These are phyloP conservation scores for Musca domestica DNA, from an alignment of 1,140 invertebrate species.

Conservation along the genomic window DNA sequence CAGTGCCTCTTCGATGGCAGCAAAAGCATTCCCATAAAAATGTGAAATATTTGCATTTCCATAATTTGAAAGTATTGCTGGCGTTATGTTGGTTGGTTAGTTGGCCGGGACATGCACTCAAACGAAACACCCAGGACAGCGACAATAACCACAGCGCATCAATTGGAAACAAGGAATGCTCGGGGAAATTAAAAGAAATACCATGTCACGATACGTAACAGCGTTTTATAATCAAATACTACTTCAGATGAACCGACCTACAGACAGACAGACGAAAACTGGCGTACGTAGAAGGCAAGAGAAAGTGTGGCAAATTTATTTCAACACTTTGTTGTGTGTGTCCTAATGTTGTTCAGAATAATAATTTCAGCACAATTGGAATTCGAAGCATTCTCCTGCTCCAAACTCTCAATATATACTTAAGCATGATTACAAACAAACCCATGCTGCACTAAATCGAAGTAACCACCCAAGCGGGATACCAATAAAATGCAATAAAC, in stretches of 20 bases:
- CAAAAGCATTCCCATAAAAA: background rate
- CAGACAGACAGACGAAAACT: too few species aligned
- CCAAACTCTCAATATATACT: background rate
- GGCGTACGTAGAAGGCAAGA: too few species aligned
- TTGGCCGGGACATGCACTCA: background rate
- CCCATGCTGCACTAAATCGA: background rate
- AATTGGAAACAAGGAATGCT: background rate
- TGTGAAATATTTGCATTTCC: conserved; percentile 17
- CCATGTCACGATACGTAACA: conserved; percentile 4
- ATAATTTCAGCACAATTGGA: background rate
- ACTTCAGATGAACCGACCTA: too few species aligned
- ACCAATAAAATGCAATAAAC: conserved; percentile 21
- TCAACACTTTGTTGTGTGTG: too few species aligned
- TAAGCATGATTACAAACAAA: too few species aligned
- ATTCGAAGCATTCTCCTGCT: background rate
- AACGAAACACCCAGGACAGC: background rate
- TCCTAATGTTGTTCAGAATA: too few species aligned
- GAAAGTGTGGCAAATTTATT: too few species aligned
- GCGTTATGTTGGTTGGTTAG: background rate
- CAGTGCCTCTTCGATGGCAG: too few species aligned
- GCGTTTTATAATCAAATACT: background rate
- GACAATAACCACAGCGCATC: conserved; percentile 1
- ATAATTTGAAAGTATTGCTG: conserved; percentile 14
- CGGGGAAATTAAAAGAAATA: conserved; percentile 12
- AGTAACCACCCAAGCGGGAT: background rate